Evolutionary conservation across 1,140 invertebrate species (phyloP).

Genomic region (Hetaerina americana): DNA sequence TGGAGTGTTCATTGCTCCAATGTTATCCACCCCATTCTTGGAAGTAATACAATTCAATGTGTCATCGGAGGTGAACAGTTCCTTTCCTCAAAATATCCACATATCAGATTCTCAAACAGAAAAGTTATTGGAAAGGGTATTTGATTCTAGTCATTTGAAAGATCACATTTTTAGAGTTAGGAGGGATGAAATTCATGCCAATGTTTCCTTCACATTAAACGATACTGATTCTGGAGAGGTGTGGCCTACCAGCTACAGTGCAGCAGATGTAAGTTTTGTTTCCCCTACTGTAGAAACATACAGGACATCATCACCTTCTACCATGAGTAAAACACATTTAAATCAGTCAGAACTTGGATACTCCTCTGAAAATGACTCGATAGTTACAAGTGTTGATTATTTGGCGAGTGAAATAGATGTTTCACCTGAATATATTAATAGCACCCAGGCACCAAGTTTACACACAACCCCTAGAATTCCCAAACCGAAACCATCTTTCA

Average conservation of each 20-base stretch:
- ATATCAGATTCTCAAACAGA: neutral
- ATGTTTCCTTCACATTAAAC: neutral
- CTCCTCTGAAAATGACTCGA: neutral
- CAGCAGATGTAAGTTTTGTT: neutral
- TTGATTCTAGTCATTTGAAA: neutral
- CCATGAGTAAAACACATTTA: neutral
- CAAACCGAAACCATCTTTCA: slow-evolving; percentile 18
- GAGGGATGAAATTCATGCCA: neutral
- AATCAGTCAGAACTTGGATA: neutral
- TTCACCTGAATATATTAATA: neutral
- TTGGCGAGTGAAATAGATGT: neutral
- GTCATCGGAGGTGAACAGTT: slow-evolving; percentile 1
- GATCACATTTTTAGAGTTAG: neutral
- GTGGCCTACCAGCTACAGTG: neutral
- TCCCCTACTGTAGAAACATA: neutral
- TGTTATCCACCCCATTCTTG: slow-evolving; percentile 33
- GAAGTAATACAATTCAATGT: neutral
- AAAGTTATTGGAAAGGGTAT: neutral
- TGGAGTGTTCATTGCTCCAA: slow-evolving; percentile 37
- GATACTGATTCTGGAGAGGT: neutral
- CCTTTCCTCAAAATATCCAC: neutral
- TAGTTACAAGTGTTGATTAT: neutral
- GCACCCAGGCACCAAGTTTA: neutral
- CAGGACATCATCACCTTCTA: neutral
- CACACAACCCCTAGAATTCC: slow-evolving; percentile 11